These are phyloP conservation scores for Drosophila repleta DNA, from an alignment of 1,140 invertebrate genomes.

Conservation along the genomic window DNA sequence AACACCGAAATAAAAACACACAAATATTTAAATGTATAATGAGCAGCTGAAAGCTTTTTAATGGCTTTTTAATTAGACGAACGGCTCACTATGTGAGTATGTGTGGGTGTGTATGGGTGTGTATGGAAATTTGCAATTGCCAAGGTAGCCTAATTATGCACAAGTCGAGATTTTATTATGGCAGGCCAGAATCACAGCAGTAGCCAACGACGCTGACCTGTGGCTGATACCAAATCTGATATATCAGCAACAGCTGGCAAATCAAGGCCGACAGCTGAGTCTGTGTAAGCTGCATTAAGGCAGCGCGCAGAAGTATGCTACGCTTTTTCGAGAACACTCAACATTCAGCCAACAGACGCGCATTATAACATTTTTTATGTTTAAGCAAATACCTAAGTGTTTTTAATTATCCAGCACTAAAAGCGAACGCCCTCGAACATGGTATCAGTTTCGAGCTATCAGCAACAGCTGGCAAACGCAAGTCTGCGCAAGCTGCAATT, in stretches of 20 bases:
- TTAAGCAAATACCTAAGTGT: no score
- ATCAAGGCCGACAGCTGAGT: not conserved
- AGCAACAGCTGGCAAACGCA: conserved; percentile 16
- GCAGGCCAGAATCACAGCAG: conserved; percentile 5
- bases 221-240: conserved; percentile 3
- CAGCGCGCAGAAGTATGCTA: conserved; percentile 27
- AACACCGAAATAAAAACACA: conserved; percentile 60
- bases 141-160: conserved; percentile 45
- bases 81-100: conserved; percentile 34
- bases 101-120: conserved; percentile 3
- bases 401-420: no score
- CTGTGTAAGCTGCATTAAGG: conserved; percentile 8
- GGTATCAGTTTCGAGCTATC: no score
- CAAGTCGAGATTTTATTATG: conserved; percentile 44
- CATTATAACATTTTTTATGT: no score
- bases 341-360: no score
- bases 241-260: conserved; percentile 9
- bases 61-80: conserved; percentile 81
- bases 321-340: conserved; percentile 1
- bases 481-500: conserved; percentile 9
- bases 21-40: conserved; percentile 82
- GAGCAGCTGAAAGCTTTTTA: conserved; percentile 81
- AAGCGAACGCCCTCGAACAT: no score
- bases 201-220: not conserved
- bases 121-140: conserved; percentile 21